phyloP scores from a whole-genome alignment of 2,797 vertebrate species.

The Myripristis murdjan region DNA sequence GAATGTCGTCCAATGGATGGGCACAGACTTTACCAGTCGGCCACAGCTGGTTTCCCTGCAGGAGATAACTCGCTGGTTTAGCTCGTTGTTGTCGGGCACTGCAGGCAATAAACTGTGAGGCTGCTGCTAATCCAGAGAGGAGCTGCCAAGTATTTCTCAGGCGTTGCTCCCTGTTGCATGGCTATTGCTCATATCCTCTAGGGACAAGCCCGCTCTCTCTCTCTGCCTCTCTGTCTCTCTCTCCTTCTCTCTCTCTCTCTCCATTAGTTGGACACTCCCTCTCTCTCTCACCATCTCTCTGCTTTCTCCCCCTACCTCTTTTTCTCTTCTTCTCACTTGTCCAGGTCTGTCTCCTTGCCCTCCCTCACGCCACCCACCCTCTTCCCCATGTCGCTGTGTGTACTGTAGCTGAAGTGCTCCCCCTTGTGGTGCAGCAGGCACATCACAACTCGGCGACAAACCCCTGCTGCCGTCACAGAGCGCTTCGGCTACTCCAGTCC shows the following conservation, averaged over 20 bases:
- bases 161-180: constrained; percentile 83
- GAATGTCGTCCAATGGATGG: too few species aligned
- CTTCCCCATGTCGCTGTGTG: neutral
- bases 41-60: constrained; percentile 56
- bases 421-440: constrained; percentile 54
- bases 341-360: constrained; percentile 54
- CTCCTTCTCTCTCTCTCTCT: constrained; percentile 35
- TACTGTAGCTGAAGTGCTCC: constrained; percentile 66
- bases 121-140: constrained; percentile 72
- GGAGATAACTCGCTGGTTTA: constrained; percentile 46
- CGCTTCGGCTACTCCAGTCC: neutral
- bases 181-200: constrained; percentile 83
- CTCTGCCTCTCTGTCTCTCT: constrained; percentile 21
- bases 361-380: constrained; percentile 24
- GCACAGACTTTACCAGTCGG: constrained; percentile 48
- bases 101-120: constrained; percentile 63
- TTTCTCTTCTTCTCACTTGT: constrained; percentile 60
- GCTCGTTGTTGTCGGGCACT: constrained; percentile 58
- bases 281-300: constrained; percentile 53
- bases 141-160: constrained; percentile 73
- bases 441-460: constrained; percentile 50
- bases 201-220: constrained; percentile 65
- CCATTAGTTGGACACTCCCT: constrained; percentile 72
- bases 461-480: too few species aligned
- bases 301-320: constrained; percentile 49